Evolutionary conservation across 1,140 invertebrate genomes (phyloP).

Genomic region (Plutomurus gul): DNA sequence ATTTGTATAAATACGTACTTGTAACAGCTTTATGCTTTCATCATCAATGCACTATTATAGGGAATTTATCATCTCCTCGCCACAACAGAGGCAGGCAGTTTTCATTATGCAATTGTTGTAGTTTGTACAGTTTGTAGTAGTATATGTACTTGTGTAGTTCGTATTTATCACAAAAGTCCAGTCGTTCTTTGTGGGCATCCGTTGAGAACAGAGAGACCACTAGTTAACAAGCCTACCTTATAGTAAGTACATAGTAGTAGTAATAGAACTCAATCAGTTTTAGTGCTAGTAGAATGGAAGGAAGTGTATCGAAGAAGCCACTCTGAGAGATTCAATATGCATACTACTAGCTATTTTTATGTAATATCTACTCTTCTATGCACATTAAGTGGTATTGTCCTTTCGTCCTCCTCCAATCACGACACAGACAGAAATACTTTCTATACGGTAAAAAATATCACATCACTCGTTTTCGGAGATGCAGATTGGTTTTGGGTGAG

Average conservation of each 20-base stretch:
- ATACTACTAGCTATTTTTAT: not conserved
- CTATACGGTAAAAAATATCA: not conserved
- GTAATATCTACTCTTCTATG: not conserved
- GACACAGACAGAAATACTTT: not conserved
- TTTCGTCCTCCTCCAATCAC: not conserved
- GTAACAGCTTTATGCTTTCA: conserved; percentile 27
- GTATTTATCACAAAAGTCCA: not conserved
- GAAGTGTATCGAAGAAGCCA: not conserved
- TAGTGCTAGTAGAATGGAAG: conserved; percentile 2
- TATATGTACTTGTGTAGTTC: not conserved
- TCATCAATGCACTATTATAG: not conserved
- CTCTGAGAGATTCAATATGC: conserved; percentile 20
- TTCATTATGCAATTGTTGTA: conserved; percentile 4
- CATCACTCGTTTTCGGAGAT: not conserved
- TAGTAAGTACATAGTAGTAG: not conserved
- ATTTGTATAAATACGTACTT: not conserved
- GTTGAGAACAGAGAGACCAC: not conserved
- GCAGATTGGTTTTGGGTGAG: conserved; percentile 21
- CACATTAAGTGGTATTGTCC: not conserved
- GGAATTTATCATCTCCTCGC: conserved; percentile 4
- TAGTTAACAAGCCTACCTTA: not conserved
- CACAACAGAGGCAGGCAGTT: not conserved
- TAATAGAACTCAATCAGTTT: not conserved
- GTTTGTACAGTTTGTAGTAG: not conserved
- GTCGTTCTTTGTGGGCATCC: not conserved